phyloP scores from a whole-genome alignment of 2,888 invertebrate genomes.

The Stegophylla sp. region DNA sequence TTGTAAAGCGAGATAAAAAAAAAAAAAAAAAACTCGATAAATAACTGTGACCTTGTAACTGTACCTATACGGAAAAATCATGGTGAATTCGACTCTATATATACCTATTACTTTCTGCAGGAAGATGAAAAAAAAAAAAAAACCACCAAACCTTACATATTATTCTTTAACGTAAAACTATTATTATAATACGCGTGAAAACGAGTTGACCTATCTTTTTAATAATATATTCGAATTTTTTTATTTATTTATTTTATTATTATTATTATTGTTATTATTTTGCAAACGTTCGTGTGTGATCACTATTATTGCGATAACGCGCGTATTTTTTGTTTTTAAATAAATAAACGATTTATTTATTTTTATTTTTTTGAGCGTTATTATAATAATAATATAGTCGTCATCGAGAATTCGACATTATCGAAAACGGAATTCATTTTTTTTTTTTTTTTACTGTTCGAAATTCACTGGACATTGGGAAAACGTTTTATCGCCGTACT shows the following conservation, averaged over 20 bases:
- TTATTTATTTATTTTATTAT: too few species aligned
- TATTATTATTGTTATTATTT: too few species aligned
- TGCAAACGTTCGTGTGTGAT: background rate
- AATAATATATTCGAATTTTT: background rate
- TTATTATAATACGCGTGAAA: constrained; percentile 40
- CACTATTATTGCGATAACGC: constrained; percentile 4
- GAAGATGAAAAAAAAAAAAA: background rate
- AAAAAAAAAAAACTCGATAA: too few species aligned
- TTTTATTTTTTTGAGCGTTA: background rate
- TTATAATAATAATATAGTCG: too few species aligned
- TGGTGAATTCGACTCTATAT: constrained; percentile 22
- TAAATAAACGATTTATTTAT: background rate
- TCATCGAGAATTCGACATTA: background rate
- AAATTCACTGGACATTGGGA: too few species aligned
- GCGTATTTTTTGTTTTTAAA: background rate
- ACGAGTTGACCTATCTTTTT: constrained; percentile 39
- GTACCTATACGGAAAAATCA: constrained; percentile 11
- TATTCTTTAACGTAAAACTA: constrained; percentile 3
- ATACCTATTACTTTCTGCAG: background rate
- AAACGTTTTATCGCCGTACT: too few species aligned
- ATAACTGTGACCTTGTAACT: constrained; percentile 28
- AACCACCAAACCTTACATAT: background rate
- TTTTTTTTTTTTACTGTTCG: too few species aligned
- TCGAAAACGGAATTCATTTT: too few species aligned
- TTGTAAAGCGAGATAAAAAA: too few species aligned